Base-by-base conservation (phyloP, 2,797 vertebrate species). In the Euthynnus affinis region DNA sequence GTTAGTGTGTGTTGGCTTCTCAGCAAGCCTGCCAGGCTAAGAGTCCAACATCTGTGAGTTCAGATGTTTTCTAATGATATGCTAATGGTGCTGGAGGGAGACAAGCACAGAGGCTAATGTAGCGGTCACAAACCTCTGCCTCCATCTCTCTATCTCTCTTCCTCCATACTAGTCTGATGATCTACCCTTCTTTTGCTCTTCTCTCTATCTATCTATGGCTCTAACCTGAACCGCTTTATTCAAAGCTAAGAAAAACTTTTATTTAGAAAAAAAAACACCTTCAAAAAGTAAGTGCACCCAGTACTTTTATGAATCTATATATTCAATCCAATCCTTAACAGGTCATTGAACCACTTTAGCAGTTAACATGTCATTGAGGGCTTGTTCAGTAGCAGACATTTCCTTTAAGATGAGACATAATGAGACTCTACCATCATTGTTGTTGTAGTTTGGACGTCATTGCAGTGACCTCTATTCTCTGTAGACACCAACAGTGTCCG, bases 1-100 rank as follows among this genome's bases (percentile, higher is more conserved):
- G 37, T 82, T 71, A 22, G 74, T 84, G 82, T 87, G 78, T 90
- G 44, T 75, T 79, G 68, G 85, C 71, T 91, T 84, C 82, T 71
- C 87, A 83, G 89, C 77, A 79, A 87, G 87, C 90, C 89, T 94
- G 93, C 91, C 93, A 91, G 90, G 89, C 79, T 89, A 87, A 89
- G 82, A 83, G 83, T 88, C 91, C 90, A 92, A 94, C 92, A 95
- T 94, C 94, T 94, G 94, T 87, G 92, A 83, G 90, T 91, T 94
- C 91, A 94, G 92, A 94, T 94, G 93, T 94, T 92, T 94, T 91
- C 89, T 93, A 94, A 94, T 93, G 92, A 94, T 92, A 94, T 93
- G 90, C 91, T 94, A 94, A 94, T 94, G 83, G 82, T 37, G 85
- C 92, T 92, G 90, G 87, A 91, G 89, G 88, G 91, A 87, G 87